Evolutionary conservation across 2,797 vertebrate species (phyloP).

Genomic region (Triplophysa bombifrons): DNA sequence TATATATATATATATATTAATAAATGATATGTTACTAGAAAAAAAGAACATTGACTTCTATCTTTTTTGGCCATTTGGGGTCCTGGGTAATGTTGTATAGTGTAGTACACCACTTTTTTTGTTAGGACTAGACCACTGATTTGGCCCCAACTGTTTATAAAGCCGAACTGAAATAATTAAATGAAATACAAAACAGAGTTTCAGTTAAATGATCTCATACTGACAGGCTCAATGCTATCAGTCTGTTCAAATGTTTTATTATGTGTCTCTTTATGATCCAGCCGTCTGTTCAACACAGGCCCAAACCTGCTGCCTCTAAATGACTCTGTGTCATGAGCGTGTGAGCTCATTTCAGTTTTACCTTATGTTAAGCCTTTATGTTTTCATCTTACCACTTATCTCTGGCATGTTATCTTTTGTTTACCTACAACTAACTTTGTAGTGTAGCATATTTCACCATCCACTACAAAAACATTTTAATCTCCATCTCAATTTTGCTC

Average conservation of each 20-base stretch:
- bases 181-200: neutral
- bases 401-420: constrained; percentile 25
- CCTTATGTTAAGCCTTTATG: constrained; percentile 22
- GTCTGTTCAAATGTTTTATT: constrained; percentile 1
- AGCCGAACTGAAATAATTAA: too few species aligned
- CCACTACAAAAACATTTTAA: constrained; percentile 16
- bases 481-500: constrained; percentile 18
- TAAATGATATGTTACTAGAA: too few species aligned
- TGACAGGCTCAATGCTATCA: constrained; percentile 8
- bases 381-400: constrained; percentile 15
- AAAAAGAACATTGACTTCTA: too few species aligned
- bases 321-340: neutral
- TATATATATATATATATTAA: too few species aligned
- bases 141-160: too few species aligned
- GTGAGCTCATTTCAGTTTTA: constrained; percentile 8
- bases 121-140: too few species aligned
- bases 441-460: constrained; percentile 21
- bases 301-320: constrained; percentile 15
- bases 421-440: constrained; percentile 8
- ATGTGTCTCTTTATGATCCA: neutral
- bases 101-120: too few species aligned
- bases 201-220: neutral
- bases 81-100: too few species aligned
- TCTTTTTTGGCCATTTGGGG: too few species aligned
- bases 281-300: constrained; percentile 18